Evolutionary conservation across 2,113 vertebrate species (phyloP).

Genomic region (Sturnus vulgaris): DNA sequence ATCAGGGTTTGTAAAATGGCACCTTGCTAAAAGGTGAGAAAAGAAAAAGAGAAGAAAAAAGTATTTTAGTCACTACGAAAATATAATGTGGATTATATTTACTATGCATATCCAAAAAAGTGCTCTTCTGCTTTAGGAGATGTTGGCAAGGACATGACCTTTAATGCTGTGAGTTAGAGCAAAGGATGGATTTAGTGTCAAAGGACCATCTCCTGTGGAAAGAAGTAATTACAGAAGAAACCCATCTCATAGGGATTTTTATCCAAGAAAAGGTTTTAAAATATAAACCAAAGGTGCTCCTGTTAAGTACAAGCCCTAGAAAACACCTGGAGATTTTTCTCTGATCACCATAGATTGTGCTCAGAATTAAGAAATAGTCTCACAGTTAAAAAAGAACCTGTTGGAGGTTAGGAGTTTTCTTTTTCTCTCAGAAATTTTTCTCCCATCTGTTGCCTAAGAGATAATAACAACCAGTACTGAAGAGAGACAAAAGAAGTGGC

Average conservation of each 20-base stretch:
- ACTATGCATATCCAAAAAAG: background rate
- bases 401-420: background rate
- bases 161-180: background rate
- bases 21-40: background rate
- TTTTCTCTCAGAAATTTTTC: background rate
- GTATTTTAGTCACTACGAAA: background rate
- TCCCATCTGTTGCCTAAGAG: background rate
- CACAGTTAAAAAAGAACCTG: background rate
- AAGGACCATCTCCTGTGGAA: background rate
- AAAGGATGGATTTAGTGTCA: background rate
- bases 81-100: background rate
- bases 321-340: conserved; percentile 24
- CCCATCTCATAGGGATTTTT: background rate
- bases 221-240: background rate
- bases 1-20: background rate
- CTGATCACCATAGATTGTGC: background rate
- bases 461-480: background rate
- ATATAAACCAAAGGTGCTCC: conserved; percentile 29
- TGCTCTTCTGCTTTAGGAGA: background rate
- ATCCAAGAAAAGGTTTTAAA: conserved; percentile 36
- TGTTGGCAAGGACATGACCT: background rate
- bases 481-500: background rate
- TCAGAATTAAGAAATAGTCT: background rate
- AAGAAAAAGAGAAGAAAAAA: background rate
- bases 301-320: conserved; percentile 16